These are phyloP conservation scores for Dolomedes plantarius DNA, from an alignment of 2,888 invertebrate species.

Conservation along the genomic window DNA sequence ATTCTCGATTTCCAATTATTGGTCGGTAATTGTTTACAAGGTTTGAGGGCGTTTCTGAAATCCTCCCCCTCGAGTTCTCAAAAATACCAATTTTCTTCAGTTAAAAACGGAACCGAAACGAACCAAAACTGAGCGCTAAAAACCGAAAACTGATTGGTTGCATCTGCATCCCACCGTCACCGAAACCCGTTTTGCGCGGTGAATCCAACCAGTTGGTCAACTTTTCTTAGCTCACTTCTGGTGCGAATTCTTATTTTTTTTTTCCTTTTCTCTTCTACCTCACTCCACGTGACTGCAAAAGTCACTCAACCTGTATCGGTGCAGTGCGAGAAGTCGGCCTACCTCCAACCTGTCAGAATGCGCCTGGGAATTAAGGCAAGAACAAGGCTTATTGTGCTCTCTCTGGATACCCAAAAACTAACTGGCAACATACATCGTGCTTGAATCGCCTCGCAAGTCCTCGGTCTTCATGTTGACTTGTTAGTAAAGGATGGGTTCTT, in stretches of 20 bases:
- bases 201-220: slow-evolving; percentile 59
- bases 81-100: neutral
- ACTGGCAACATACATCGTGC: neutral
- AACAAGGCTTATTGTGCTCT: neutral
- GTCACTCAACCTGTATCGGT: slow-evolving; percentile 60
- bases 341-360: slow-evolving; percentile 31
- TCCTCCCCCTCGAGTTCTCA: neutral
- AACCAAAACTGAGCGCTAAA: slow-evolving; percentile 6
- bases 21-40: too few species aligned
- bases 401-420: neutral
- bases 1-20: too few species aligned
- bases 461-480: neutral
- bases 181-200: slow-evolving; percentile 41
- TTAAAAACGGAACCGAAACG: slow-evolving; percentile 16
- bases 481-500: neutral
- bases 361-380: slow-evolving; percentile 45
- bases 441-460: neutral
- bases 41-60: too few species aligned
- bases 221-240: slow-evolving; percentile 42
- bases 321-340: slow-evolving; percentile 46
- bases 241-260: slow-evolving; percentile 40
- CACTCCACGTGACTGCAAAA: slow-evolving; percentile 61
- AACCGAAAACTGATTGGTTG: slow-evolving; percentile 22
- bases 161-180: slow-evolving; percentile 31
- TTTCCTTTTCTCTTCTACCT: slow-evolving; percentile 15